Evolutionary conservation across 1,140 invertebrate species (phyloP).

Genomic region (Anastrepha obliqua): DNA sequence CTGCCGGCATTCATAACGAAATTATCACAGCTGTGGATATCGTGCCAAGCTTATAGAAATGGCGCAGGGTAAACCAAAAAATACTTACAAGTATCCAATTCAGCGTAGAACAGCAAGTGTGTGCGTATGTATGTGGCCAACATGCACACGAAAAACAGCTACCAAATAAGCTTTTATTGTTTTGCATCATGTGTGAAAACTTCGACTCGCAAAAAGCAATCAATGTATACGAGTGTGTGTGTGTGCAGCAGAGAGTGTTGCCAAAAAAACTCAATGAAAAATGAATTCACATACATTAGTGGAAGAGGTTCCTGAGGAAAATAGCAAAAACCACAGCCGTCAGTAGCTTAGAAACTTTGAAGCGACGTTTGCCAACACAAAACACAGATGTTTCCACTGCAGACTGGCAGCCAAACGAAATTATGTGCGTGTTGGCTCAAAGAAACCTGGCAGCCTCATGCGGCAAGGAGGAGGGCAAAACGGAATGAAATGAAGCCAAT

Average conservation of each 20-base stretch:
- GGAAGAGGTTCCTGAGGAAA: not conserved
- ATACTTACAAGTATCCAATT: too few species aligned
- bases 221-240: too few species aligned
- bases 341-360: constrained; percentile 13
- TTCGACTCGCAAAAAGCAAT: constrained; percentile 39
- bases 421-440: not conserved
- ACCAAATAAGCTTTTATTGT: not conserved
- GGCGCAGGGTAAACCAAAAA: too few species aligned
- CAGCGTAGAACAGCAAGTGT: too few species aligned
- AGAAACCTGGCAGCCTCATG: not conserved
- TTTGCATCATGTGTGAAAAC: constrained; percentile 10
- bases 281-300: constrained; percentile 1
- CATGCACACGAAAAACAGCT: not conserved
- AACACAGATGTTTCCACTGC: constrained; percentile 40
- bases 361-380: constrained; percentile 34
- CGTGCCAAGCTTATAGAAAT: too few species aligned
- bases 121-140: too few species aligned
- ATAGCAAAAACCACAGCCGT: constrained; percentile 18
- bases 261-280: constrained; percentile 23
- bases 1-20: too few species aligned
- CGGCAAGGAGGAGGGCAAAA: too few species aligned
- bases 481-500: not conserved
- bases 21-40: too few species aligned
- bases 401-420: constrained; percentile 10
- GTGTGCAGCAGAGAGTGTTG: not conserved